Conservation (phyloP, 2,797 vertebrate genomes). For the Chloroceryle amazona region DNA sequence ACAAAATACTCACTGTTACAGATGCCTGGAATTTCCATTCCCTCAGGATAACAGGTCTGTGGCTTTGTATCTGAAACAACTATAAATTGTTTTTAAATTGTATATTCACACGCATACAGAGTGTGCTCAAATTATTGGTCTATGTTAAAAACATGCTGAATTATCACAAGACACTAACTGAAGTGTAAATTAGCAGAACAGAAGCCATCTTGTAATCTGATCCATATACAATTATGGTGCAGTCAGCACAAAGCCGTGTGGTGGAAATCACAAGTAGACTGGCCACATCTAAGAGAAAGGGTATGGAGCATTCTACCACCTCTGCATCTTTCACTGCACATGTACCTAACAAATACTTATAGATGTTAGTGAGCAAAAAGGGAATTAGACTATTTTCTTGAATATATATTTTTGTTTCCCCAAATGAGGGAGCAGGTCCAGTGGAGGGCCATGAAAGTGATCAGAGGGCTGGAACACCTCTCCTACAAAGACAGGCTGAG, state of each 20-base stretch:
- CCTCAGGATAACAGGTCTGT: constrained; percentile 74
- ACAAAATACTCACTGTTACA: constrained; percentile 82
- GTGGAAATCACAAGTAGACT: neutral
- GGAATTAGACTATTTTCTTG: neutral
- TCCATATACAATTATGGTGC: neutral
- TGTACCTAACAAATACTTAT: neutral
- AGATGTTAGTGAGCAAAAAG: neutral
- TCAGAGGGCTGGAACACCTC: too few relatives aligned
- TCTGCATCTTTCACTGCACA: neutral
- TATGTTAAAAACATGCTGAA: neutral
- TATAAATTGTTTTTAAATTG: constrained; percentile 27
- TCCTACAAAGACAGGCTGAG: too few relatives aligned
- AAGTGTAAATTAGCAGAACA: neutral
- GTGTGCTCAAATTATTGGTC: neutral
- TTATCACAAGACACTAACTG: neutral
- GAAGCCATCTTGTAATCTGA: neutral
- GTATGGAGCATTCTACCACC: neutral
- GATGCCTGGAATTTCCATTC: constrained; percentile 64
- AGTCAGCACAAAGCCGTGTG: neutral
- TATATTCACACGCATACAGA: neutral
- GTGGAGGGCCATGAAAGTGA: too few relatives aligned
- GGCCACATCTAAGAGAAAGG: neutral
- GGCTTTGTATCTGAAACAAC: constrained; percentile 76
- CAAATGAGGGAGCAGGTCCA: neutral
- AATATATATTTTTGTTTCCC: neutral